phyloP scores from a whole-genome alignment of 2,797 vertebrate genomes.

The Pangasius macronema region DNA sequence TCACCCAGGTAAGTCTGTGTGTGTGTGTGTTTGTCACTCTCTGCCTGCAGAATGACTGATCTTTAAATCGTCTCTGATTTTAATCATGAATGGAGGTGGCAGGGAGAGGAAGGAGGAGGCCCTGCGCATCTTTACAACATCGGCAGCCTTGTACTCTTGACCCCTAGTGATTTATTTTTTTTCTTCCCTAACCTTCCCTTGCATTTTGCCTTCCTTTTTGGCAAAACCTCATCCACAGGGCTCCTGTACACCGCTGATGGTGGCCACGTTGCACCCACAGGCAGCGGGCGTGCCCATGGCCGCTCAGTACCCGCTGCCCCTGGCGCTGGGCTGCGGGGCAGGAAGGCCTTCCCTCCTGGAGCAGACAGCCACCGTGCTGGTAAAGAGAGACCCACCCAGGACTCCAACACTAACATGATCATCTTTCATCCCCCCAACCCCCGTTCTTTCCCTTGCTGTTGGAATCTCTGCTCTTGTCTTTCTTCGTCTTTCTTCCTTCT shows the following conservation, averaged over 20 bases:
- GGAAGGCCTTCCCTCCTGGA: conserved; percentile 95
- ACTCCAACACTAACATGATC: conserved; percentile 49
- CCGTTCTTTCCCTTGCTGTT: neutral
- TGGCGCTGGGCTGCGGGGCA: conserved; percentile 93
- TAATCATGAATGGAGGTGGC: conserved; percentile 23
- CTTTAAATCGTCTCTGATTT: neutral
- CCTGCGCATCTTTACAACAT: neutral
- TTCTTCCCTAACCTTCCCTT: conserved; percentile 59
- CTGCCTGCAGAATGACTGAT: neutral
- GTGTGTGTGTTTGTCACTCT: neutral
- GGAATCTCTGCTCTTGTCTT: neutral
- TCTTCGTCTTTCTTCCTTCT: neutral
- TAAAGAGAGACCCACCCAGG: conserved; percentile 76
- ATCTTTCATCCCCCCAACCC: conserved; percentile 21
- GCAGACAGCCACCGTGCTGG: conserved; percentile 99
- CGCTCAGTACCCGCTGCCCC: conserved; percentile 96
- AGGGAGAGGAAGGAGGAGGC: conserved; percentile 27
- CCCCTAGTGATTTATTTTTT: conserved; percentile 11
- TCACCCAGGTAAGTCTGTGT: conserved; percentile 84
- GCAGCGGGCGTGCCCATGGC: conserved; percentile 94
- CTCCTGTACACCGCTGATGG: conserved; percentile 99
- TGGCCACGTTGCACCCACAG: conserved; percentile 98
- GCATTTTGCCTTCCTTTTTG: conserved; percentile 63
- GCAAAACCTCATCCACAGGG: conserved; percentile 89
- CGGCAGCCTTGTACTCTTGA: conserved; percentile 34